These are phyloP conservation scores for Pollenia griseotomentosa DNA, from an alignment of 2,888 invertebrate species.

Conservation along the genomic window DNA sequence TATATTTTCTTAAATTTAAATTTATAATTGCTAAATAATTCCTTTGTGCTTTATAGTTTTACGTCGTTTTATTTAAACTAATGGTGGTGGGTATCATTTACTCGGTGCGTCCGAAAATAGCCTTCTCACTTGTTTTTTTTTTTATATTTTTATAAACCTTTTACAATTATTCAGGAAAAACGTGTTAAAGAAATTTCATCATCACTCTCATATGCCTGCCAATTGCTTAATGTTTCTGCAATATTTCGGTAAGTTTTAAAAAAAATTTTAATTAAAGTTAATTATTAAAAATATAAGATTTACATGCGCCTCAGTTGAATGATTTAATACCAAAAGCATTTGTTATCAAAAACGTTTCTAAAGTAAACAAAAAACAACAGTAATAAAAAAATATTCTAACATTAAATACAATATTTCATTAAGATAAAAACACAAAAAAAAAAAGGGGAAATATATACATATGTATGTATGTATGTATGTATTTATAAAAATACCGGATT, in stretches of 20 bases:
- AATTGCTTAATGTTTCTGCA: conserved; percentile 88
- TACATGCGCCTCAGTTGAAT: background rate
- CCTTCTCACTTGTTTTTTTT: too few relatives aligned
- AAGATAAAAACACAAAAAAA: conserved; percentile 11
- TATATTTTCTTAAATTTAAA: too few relatives aligned
- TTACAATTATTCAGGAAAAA: conserved; percentile 85
- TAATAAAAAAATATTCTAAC: background rate
- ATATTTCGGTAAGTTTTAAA: conserved; percentile 81
- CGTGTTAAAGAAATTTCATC: conserved; percentile 88
- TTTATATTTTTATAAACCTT: too few relatives aligned
- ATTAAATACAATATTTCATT: conserved; percentile 9
- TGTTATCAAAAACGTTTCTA: conserved; percentile 35
- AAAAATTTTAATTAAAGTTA: conserved; percentile 10
- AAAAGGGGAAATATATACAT: too few relatives aligned
- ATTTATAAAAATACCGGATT: background rate
- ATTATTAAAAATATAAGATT: conserved; percentile 24
- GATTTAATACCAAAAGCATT: conserved; percentile 5
- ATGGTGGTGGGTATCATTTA: too few relatives aligned
- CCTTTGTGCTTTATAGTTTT: too few relatives aligned
- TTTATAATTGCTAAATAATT: too few relatives aligned
- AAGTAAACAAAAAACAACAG: conserved; percentile 7
- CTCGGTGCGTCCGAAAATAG: too few relatives aligned
- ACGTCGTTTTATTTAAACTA: too few relatives aligned
- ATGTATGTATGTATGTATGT: too few relatives aligned
- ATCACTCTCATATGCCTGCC: conserved; percentile 87